A percentile compares a stretch with the other conserved stretches of the same genome.
Conservation (phyloP, 2,113 vertebrate genomes). For the Saimiri boliviensis region DNA sequence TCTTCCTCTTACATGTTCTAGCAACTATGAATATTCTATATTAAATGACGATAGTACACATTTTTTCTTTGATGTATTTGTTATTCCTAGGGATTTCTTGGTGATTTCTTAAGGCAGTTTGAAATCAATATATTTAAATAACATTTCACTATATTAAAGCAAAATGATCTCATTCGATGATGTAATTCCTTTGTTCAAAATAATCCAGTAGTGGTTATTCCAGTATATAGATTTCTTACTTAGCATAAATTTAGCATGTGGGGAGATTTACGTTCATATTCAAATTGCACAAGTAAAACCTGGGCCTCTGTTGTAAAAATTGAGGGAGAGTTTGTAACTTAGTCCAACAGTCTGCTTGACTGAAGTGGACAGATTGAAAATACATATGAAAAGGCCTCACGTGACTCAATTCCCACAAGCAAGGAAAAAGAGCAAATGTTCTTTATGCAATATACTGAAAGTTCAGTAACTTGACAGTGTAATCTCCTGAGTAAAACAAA, state of each 20-base stretch:
- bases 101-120: not conserved
- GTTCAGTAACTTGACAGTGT: not conserved
- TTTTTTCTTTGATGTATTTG: not conserved
- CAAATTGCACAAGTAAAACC: not conserved
- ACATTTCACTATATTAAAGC: not conserved
- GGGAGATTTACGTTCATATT: not conserved
- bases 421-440: not conserved
- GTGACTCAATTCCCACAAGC: not conserved
- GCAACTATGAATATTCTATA: not conserved
- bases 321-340: not conserved
- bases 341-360: not conserved
- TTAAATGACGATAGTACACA: not conserved
- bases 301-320: not conserved
- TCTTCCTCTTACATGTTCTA: not conserved
- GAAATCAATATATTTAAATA: not conserved
- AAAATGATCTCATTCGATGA: constrained; percentile 23
- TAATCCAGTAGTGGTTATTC: not conserved
- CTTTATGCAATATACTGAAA: not conserved
- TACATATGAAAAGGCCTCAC: not conserved
- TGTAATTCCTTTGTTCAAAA: not conserved
- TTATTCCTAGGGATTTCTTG: not conserved
- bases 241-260: not conserved
- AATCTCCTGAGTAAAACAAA: not conserved
- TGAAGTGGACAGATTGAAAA: not conserved
- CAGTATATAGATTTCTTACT: not conserved